Base-by-base conservation (phyloP, 2,113 vertebrate genomes). In the Nibea albiflora region DNA sequence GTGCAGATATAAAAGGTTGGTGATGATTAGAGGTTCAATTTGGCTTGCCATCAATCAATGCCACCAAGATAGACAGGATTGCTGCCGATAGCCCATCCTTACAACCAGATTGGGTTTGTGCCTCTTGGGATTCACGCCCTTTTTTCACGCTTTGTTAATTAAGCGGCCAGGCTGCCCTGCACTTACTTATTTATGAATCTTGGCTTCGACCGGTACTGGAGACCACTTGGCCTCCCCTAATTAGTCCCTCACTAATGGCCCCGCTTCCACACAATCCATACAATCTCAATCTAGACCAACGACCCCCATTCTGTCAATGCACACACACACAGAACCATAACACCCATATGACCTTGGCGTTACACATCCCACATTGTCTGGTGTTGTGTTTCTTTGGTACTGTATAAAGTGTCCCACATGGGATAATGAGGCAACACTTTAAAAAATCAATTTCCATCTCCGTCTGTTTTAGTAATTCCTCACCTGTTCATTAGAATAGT, bases 21-120 rank as follows among this genome's bases (percentile, higher is more conserved):
- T 85, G 90, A 94, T 95, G 94, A 96, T 94, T 93, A 92, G 89
- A 88, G 81, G 94, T 94, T 95, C 93, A 94, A 94, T 96, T 96
- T 95, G 93, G 89, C 89, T 73, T 70, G 75, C 94, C 87, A 90
- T 95, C 93, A 94, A 95, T 96, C 95, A 95, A 89, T 94, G 91
- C 87, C 78, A 86, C 82, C 42, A 68, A 85, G 89, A 87, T 61
- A 61, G 88, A 81, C 86, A 82, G 85, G 78, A 85, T 68, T n/a
- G 81, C 85, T 80, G 91, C 84, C 66, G 73, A 85, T 87, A 83
- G 83, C 81, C 68, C 84, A 69, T 90, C 77, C 83, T 83, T 69
- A 74, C 80, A 88, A 91, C 85, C 92, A 90, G 84, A 89, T 91
- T 90, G 85, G 83, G 70, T 79, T 73, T 53, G 57, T n/a, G 71